Base-by-base conservation (phyloP, 2,113 vertebrate species). In the Odocoileus virginianus region DNA sequence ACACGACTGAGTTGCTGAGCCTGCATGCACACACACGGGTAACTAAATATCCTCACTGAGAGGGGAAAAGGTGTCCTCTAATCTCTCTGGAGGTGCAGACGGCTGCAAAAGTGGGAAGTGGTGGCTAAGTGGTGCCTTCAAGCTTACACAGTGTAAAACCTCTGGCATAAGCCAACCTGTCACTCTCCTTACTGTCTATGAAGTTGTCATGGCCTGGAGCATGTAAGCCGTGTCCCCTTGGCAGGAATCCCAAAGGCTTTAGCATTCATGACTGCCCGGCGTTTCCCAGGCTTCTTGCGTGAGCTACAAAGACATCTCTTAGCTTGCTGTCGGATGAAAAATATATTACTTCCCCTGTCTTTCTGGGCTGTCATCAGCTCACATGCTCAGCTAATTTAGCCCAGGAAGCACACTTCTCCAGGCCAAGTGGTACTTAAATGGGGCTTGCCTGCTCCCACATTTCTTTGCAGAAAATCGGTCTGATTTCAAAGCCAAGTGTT, bases 401-500 rank as follows among this genome's bases (percentile, higher is more conserved):
- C 95, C 47, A 58, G 64, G 78, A 96, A 93, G 71, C 55, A 55
- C 19, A 90, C 55, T 85, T 95, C 78, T 82, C 82, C 55, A 58
- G 54, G 87, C 95, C 60, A 81, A 60, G 76, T 36, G 81, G 11
- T 67, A 43, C 67, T 94, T 71, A 91, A 79, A 86, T 58, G 64
- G 85, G 25, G 47, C 54, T 87, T 36, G 9, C 23, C 19, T 50
- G 52, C 43, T 50, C 71, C 94, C 83, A 28, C n/a, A 47, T 58
- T 94, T 93, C 79, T 87, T 86, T 87, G 52, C 60, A 95, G 74
- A 96, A 98, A 96, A 84, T 27, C 54, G 91, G 79, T 92, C 78
- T 86, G 60, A 95, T 97, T 98, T 98, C 96, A 98, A 98, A 98
- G 83, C 61, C 93, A 95, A 57, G 45, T 81, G 76, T 92, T 95